Evolutionary conservation across 2,113 vertebrate species (phyloP).

Genomic region (Hippocampus abdominalis): DNA sequence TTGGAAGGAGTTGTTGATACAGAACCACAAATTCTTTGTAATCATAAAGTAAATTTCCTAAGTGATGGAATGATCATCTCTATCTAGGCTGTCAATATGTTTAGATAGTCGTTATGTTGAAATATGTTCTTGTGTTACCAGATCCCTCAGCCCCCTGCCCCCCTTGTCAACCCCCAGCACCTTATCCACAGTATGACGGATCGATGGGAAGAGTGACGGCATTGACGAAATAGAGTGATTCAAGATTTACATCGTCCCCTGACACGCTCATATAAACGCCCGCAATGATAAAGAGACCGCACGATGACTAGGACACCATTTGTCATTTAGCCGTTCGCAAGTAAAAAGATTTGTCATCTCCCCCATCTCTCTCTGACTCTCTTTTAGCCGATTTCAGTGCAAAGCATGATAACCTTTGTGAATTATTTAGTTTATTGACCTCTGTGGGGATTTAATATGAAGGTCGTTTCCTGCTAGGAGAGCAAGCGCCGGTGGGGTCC

Average conservation of each 20-base stretch:
- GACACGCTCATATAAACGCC: conserved; percentile 61
- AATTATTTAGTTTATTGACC: conserved; percentile 85
- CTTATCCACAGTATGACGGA: conserved; percentile 49
- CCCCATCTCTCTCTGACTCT: conserved; percentile 20
- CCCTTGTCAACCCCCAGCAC: conserved; percentile 13
- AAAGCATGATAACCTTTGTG: conserved; percentile 77
- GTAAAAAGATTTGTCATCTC: conserved; percentile 66
- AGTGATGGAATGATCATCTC: conserved; percentile 10
- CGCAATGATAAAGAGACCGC: conserved; percentile 62
- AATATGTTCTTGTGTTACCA: conserved; percentile 31
- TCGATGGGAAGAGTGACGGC: conserved; percentile 63
- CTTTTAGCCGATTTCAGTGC: conserved; percentile 69
- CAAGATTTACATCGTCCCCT: conserved; percentile 64
- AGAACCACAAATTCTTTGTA: not conserved
- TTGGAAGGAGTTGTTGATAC: not conserved
- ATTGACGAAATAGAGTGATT: conserved; percentile 64
- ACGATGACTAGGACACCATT: conserved; percentile 60
- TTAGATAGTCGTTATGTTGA: conserved; percentile 36
- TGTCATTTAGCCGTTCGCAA: conserved; percentile 55
- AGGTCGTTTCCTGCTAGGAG: conserved; percentile 77
- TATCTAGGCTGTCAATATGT: conserved; percentile 4
- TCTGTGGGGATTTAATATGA: conserved; percentile 78
- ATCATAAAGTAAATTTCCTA: not conserved
- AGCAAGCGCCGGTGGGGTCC: conserved; percentile 70
- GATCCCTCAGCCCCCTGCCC: conserved; percentile 18